A percentile compares a stretch with the other conserved stretches of the same genome.
These are phyloP conservation scores for Hyles euphorbiae DNA, from an alignment of 1,140 invertebrate species.

Conservation along the genomic window DNA sequence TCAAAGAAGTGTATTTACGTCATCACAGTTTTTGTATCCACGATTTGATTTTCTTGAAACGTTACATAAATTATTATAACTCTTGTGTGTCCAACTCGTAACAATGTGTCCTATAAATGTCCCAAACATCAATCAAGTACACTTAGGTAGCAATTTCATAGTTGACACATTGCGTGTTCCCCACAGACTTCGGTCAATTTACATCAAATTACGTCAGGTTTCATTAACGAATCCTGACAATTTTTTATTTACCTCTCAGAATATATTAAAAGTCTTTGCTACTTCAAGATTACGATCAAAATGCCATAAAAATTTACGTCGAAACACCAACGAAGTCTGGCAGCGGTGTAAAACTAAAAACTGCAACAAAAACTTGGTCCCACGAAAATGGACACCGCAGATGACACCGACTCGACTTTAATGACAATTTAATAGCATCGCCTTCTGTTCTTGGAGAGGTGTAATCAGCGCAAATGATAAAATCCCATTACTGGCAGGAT, in stretches of 20 bases:
- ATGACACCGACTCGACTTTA: constrained; percentile 70
- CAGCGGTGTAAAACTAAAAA: constrained; percentile 55
- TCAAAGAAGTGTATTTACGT: too few species aligned
- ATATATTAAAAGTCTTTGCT: constrained; percentile 12
- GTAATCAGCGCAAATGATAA: constrained; percentile 69
- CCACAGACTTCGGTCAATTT: constrained; percentile 62
- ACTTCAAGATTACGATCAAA: constrained; percentile 16
- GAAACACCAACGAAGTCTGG: constrained; percentile 24
- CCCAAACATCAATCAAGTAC: neutral
- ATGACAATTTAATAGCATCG: constrained; percentile 72
- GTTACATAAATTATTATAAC: too few species aligned
- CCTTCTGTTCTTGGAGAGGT: constrained; percentile 58
- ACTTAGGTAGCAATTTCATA: constrained; percentile 51
- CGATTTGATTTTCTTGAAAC: neutral
- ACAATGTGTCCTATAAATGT: neutral
- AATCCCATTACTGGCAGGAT: constrained; percentile 40
- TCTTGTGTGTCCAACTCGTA: neutral
- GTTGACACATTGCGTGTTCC: constrained; percentile 69
- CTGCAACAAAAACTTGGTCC: constrained; percentile 63
- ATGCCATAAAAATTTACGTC: constrained; percentile 10
- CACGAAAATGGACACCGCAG: constrained; percentile 64
- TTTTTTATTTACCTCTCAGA: constrained; percentile 25
- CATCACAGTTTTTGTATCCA: neutral
- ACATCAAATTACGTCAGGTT: constrained; percentile 67
- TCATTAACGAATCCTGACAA: constrained; percentile 60